Conservation (phyloP, 2,113 vertebrate species). For the Halichoerus grypus region DNA sequence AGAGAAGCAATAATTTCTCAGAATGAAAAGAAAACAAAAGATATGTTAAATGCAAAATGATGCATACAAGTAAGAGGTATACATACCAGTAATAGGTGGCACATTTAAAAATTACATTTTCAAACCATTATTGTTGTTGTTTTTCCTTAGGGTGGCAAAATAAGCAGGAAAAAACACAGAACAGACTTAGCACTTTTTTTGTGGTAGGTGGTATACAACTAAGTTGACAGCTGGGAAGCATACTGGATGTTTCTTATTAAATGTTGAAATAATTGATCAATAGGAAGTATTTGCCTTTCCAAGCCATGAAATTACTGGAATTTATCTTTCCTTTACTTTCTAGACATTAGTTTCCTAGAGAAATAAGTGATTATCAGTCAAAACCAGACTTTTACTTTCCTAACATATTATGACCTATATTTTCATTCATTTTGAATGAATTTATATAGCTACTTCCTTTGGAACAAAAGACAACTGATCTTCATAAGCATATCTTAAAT, state of each 20-base stretch:
- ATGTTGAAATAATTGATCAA: not conserved
- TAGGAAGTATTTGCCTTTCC: not conserved
- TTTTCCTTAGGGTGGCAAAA: not conserved
- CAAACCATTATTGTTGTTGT: not conserved
- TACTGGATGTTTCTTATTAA: not conserved
- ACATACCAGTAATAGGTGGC: not conserved
- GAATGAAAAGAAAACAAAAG: not conserved
- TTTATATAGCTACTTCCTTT: not conserved
- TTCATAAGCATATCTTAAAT: not conserved
- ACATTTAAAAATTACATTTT: not conserved
- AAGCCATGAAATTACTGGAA: not conserved
- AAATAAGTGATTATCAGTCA: not conserved
- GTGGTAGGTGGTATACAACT: not conserved
- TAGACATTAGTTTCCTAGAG: not conserved
- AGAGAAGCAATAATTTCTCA: not conserved
- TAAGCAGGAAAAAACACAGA: not conserved
- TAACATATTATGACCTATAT: not conserved
- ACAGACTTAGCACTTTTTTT: not conserved
- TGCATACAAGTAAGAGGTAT: not conserved
- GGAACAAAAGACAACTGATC: not conserved
- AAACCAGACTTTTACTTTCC: not conserved
- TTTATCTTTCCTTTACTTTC: not conserved
- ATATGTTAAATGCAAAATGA: not conserved
- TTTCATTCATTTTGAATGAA: slow-evolving; percentile 3
- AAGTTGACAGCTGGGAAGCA: not conserved